Base-by-base conservation (phyloP, 2,797 vertebrate genomes). In the Ispidina lecontei region DNA sequence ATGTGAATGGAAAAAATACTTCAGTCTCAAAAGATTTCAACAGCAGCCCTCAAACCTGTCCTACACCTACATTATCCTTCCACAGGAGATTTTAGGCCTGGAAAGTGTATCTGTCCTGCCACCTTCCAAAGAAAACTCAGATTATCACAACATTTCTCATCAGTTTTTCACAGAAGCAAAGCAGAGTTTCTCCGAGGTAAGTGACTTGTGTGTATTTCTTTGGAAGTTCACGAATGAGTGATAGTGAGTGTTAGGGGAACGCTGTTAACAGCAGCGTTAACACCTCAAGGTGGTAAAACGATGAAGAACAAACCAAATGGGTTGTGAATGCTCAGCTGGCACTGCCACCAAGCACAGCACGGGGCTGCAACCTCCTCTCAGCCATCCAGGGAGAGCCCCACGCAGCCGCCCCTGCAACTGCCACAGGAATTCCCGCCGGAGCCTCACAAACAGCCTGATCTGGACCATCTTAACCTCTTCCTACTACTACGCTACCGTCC, bases 201-300 rank as follows among this genome's bases (percentile, higher is more conserved):
- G 64, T 18, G 25, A 37, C 15, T 43, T 80, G 22, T 44, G 7
- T 39, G 2, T 37, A 51, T 49, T 67, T 59, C 26, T 55, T 59
- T 56, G 54, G 31, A 37, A 37, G 37, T 37, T 37, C 37, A 37
- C 9, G 37, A 37, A 37, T 37, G 13, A 37, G 37, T 37, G 13
- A 37, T 37, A 37, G 14, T 37, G 6, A 37, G 37, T 14, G 37
- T 37, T 37, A 37, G 37, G 37, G 37, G 13, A 14, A 37, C 37
- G 37, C 37, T 37, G 37, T 37, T 37, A 37, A 37, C 37, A 37
- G 6, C 47, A 54, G 1, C 21, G 41, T 2, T 11, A 46, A 44
- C 20, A 22, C 12, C 4, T 3, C 11, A 44, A 9, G 3, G 2
- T 0, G 2, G 18, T 59, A 47, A 54, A 72, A 49, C 0, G 1